phyloP scores from a whole-genome alignment of 2,113 vertebrate genomes.

The Stomatorhinus ivindoensis region DNA sequence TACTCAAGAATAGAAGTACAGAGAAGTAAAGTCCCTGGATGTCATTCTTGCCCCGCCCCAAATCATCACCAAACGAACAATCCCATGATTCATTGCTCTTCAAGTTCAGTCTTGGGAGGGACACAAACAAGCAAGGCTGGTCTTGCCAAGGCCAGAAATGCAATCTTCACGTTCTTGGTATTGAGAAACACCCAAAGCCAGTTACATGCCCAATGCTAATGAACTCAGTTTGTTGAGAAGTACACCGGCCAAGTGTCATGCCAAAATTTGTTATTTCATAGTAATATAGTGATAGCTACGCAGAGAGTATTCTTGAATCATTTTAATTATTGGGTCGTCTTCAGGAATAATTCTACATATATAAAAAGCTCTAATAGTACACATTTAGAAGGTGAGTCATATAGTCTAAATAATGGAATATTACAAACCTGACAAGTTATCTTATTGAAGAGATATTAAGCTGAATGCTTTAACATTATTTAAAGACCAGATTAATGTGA shows the following conservation, averaged over 20 bases:
- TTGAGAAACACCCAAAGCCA: too few species aligned
- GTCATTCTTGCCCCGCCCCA: too few species aligned
- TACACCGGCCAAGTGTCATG: background rate
- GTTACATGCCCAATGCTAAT: background rate
- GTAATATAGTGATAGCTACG: background rate
- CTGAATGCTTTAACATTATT: background rate
- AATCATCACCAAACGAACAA: too few species aligned
- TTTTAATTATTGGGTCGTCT: background rate
- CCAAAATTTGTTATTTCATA: background rate
- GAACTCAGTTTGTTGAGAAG: background rate
- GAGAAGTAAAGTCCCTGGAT: too few species aligned
- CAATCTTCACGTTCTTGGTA: too few species aligned
- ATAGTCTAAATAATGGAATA: background rate
- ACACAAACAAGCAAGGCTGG: too few species aligned
- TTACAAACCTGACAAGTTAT: background rate
- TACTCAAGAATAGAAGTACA: too few species aligned
- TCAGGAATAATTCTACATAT: background rate
- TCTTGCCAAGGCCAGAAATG: too few species aligned
- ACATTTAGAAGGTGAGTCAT: background rate
- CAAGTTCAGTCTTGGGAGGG: too few species aligned
- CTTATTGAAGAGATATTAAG: background rate
- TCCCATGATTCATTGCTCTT: too few species aligned
- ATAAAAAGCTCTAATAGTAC: background rate
- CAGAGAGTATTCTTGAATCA: background rate
- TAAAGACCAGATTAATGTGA: background rate